Evolutionary conservation across 2,888 invertebrate genomes (phyloP).

Genomic region (Aspidiotus rigidus): DNA sequence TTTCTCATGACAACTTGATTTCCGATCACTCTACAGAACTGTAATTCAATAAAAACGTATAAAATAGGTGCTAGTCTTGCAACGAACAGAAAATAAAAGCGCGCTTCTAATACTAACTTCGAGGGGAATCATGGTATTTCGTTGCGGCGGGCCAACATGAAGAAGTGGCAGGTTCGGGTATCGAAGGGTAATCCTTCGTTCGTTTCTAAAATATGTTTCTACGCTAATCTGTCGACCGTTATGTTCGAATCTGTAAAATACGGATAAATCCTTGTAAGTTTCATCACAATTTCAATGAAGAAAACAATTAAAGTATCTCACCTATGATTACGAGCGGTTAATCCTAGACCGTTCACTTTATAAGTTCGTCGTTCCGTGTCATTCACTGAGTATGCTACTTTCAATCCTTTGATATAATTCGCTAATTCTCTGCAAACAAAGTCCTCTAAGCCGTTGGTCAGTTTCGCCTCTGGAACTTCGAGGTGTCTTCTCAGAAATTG

Average conservation of each 20-base stretch:
- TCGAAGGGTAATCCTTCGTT: constrained; percentile 46
- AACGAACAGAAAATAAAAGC: constrained; percentile 7
- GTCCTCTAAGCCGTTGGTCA: neutral
- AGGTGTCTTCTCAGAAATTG: neutral
- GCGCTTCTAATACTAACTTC: constrained; percentile 49
- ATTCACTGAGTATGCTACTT: constrained; percentile 46
- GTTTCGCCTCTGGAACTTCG: constrained; percentile 2
- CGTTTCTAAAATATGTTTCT: constrained; percentile 44
- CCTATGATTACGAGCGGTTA: constrained; percentile 37
- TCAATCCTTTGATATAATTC: constrained; percentile 46
- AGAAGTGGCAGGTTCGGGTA: constrained; percentile 71
- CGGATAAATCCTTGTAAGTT: constrained; percentile 5
- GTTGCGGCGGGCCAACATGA: constrained; percentile 63
- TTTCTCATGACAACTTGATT: constrained; percentile 74
- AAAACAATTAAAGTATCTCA: constrained; percentile 41
- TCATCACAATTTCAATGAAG: neutral
- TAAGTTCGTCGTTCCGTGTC: constrained; percentile 45
- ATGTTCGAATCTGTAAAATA: constrained; percentile 37
- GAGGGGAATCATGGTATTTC: constrained; percentile 67
- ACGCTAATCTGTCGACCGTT: constrained; percentile 44
- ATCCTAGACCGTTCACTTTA: constrained; percentile 45
- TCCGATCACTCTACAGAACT: constrained; percentile 62
- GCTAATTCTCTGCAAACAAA: constrained; percentile 37
- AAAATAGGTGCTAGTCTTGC: neutral
- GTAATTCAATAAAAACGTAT: constrained; percentile 1